phyloP scores from a whole-genome alignment of 2,797 vertebrate genomes.

The Phataginus tetradactyla region DNA sequence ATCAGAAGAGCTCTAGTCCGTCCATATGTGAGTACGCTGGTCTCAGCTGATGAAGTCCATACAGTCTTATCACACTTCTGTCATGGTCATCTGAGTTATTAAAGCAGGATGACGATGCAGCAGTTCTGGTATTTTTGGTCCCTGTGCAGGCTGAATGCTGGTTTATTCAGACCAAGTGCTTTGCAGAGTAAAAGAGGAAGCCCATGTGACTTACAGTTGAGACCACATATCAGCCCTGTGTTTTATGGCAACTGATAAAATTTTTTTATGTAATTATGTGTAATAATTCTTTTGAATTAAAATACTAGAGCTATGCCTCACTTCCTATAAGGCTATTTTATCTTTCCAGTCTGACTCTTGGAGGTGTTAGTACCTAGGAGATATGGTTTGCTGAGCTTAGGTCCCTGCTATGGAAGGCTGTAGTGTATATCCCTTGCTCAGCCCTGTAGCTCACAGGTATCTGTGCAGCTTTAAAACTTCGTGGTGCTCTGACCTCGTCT shows the following conservation, averaged over 20 bases:
- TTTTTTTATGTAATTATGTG: not conserved
- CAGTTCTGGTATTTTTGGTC: not conserved
- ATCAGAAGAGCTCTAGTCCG: not conserved
- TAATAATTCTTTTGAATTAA: constrained; percentile 38
- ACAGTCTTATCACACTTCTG: not conserved
- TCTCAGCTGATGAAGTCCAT: not conserved
- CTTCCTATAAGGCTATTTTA: not conserved
- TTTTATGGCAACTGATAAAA: not conserved
- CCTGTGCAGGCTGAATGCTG: not conserved
- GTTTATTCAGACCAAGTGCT: not conserved
- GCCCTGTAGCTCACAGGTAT: not conserved
- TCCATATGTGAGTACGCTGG: not conserved
- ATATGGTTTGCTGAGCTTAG: not conserved
- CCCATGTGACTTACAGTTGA: not conserved
- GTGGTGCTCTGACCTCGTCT: not conserved
- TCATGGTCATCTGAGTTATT: not conserved
- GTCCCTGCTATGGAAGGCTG: not conserved
- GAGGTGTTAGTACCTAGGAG: not conserved
- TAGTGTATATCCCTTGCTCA: not conserved
- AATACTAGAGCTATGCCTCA: not conserved
- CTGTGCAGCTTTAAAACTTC: not conserved
- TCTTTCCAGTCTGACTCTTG: not conserved
- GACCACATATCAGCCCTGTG: not conserved
- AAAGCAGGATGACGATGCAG: not conserved
- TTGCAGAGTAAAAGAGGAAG: constrained; percentile 2